phyloP scores from a whole-genome alignment of 2,113 vertebrate species.

The Struthidea cinerea region DNA sequence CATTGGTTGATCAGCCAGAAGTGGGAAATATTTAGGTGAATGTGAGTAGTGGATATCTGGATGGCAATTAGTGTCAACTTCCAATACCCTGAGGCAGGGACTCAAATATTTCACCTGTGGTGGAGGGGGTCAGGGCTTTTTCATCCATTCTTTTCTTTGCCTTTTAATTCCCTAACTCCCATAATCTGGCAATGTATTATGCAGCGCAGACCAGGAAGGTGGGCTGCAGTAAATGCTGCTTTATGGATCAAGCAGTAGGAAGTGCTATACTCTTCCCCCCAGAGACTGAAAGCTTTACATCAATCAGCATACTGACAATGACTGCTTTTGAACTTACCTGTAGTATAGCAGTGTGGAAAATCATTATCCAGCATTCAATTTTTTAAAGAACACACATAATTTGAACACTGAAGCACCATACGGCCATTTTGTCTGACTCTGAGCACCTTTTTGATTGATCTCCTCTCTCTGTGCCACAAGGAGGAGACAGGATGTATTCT shows the following conservation, averaged over 20 bases:
- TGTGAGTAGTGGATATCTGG: neutral
- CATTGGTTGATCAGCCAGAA: constrained; percentile 32
- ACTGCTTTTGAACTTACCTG: constrained; percentile 65
- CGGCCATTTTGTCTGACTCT: constrained; percentile 42
- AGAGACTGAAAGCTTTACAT: constrained; percentile 69
- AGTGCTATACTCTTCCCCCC: constrained; percentile 60
- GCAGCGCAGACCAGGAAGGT: constrained; percentile 60
- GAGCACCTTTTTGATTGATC: constrained; percentile 41
- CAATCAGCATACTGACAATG: constrained; percentile 71
- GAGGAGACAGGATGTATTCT: neutral
- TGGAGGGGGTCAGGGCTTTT: constrained; percentile 57
- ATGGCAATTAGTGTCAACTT: constrained; percentile 55
- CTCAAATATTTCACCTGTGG: constrained; percentile 51
- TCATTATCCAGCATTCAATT: constrained; percentile 61
- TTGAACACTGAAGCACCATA: constrained; percentile 41
- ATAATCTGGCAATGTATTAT: constrained; percentile 67
- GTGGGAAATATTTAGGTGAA: constrained; percentile 45
- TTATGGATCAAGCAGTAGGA: constrained; percentile 70
- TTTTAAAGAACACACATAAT: constrained; percentile 52
- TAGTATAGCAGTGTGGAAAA: constrained; percentile 57
- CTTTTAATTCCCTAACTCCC: constrained; percentile 66
- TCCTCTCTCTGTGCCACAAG: neutral
- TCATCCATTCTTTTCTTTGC: constrained; percentile 63
- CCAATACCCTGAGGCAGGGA: constrained; percentile 33
- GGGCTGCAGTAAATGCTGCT: constrained; percentile 65